These are phyloP conservation scores for Pavo muticus DNA, from an alignment of 2,113 vertebrate species.

Conservation along the genomic window DNA sequence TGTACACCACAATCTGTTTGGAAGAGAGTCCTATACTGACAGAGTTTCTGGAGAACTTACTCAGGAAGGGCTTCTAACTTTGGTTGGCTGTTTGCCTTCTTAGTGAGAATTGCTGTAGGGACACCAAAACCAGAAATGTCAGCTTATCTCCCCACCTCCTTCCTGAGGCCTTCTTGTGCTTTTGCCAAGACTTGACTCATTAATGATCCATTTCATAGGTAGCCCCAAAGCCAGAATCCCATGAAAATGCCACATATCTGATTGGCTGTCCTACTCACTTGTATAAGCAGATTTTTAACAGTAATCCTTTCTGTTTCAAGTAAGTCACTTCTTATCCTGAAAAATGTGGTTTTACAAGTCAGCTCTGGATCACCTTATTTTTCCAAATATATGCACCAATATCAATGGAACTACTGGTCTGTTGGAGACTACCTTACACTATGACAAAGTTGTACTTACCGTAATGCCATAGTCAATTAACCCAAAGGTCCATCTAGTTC, in stretches of 20 bases:
- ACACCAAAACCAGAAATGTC: background rate
- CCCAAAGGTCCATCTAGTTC: fast-evolving
- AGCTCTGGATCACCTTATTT: background rate
- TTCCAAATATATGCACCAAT: background rate
- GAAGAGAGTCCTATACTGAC: background rate
- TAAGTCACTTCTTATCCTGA: background rate
- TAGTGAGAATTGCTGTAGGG: background rate
- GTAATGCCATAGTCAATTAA: background rate
- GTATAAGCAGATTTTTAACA: slow-evolving; percentile 80
- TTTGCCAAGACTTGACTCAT: slow-evolving; percentile 81
- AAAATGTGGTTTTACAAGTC: background rate
- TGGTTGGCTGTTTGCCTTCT: background rate
- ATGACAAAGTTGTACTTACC: fast-evolving
- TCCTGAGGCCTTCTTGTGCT: slow-evolving; percentile 61
- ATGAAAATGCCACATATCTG: slow-evolving; percentile 63
- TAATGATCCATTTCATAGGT: slow-evolving; percentile 73
- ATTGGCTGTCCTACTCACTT: slow-evolving; percentile 46
- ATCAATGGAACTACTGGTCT: background rate
- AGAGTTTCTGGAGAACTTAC: background rate
- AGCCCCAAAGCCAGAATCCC: slow-evolving; percentile 71
- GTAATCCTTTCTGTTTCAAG: slow-evolving; percentile 23
- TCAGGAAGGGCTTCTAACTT: background rate
- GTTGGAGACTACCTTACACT: too few species aligned
- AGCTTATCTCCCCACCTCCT: slow-evolving; percentile 6
- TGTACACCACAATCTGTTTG: background rate